Evolutionary conservation across 2,113 vertebrate species (phyloP).

Genomic region (Sterrhoptilus dennistouni): DNA sequence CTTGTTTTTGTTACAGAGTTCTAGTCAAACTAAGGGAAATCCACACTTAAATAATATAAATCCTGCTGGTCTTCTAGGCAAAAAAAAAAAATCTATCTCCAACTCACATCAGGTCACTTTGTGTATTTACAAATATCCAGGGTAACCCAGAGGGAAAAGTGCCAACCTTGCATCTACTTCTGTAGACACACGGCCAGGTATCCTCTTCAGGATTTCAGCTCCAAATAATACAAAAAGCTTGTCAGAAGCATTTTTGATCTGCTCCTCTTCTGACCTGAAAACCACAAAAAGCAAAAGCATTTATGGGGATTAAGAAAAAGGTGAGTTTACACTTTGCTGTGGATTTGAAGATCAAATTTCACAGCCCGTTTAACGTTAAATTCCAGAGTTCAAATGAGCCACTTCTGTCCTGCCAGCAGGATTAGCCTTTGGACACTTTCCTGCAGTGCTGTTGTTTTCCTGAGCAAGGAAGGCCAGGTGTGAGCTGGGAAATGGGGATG

Average conservation of each 20-base stretch:
- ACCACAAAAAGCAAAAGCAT: neutral
- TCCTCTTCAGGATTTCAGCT: conserved; percentile 92
- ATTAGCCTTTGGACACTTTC: neutral
- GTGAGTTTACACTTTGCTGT: neutral
- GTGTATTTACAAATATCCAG: neutral
- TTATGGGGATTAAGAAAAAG: neutral
- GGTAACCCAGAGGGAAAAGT: neutral
- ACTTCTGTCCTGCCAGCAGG: neutral
- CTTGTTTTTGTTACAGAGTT: neutral
- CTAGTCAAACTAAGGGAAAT: neutral
- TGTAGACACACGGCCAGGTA: conserved; percentile 95
- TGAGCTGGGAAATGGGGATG: neutral
- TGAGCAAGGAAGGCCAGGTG: neutral
- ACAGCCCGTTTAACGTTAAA: neutral
- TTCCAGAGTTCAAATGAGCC: neutral
- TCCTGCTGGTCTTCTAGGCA: neutral
- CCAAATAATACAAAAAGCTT: conserved; percentile 95
- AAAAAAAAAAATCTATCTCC: neutral
- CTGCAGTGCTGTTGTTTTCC: neutral
- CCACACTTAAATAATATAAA: neutral
- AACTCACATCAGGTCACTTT: neutral
- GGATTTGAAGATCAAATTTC: neutral
- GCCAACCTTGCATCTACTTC: conserved; percentile 94
- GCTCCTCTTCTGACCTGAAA: conserved; percentile 86
- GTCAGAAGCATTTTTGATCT: conserved; percentile 87